Percentiles rank a stretch among this genome's conserved stretches.
Conservation (phyloP, 1,140 invertebrate genomes). For the Drosophila mauritiana region DNA sequence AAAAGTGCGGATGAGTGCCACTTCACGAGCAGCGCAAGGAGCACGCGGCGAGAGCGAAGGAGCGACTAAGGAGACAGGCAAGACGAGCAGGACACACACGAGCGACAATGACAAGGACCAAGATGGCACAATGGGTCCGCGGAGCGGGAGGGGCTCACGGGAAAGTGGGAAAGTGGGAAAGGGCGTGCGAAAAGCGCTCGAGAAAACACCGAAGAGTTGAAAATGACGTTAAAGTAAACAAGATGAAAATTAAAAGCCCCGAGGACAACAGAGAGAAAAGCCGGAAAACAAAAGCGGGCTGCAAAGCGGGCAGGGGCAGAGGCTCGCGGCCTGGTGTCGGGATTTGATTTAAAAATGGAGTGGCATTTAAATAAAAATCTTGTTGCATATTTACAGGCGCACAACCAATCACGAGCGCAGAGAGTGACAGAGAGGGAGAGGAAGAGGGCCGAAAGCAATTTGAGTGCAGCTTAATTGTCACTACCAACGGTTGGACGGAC, state of each 20-base stretch:
- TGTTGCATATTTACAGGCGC: constrained; percentile 76
- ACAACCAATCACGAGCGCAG: constrained; percentile 10
- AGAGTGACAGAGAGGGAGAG: background rate
- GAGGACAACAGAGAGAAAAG: constrained; percentile 18
- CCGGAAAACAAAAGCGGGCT: constrained; percentile 19
- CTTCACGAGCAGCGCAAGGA: constrained; percentile 76
- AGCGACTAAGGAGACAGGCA: constrained; percentile 37
- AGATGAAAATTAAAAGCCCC: constrained; percentile 81
- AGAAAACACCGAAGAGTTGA: constrained; percentile 83
- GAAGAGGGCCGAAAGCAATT: constrained; percentile 58
- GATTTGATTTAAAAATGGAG: constrained; percentile 83
- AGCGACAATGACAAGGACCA: constrained; percentile 54
- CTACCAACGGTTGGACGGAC: constrained; percentile 15
- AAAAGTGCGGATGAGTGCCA: constrained; percentile 84
- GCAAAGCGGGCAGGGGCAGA: background rate
- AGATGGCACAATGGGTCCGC: constrained; percentile 31
- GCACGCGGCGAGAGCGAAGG: constrained; percentile 35
- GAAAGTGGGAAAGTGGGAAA: constrained; percentile 28
- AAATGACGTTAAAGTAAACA: constrained; percentile 84
- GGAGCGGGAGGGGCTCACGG: constrained; percentile 13
- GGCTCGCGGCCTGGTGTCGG: constrained; percentile 53
- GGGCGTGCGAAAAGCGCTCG: constrained; percentile 71
- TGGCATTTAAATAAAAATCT: constrained; percentile 83
- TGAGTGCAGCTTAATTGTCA: constrained; percentile 81
- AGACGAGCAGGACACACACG: constrained; percentile 64